A percentile compares a stretch with the other conserved stretches of the same genome.
Evolutionary conservation across 2,888 invertebrate species (phyloP).

Genomic region (Autographa pulchrina): DNA sequence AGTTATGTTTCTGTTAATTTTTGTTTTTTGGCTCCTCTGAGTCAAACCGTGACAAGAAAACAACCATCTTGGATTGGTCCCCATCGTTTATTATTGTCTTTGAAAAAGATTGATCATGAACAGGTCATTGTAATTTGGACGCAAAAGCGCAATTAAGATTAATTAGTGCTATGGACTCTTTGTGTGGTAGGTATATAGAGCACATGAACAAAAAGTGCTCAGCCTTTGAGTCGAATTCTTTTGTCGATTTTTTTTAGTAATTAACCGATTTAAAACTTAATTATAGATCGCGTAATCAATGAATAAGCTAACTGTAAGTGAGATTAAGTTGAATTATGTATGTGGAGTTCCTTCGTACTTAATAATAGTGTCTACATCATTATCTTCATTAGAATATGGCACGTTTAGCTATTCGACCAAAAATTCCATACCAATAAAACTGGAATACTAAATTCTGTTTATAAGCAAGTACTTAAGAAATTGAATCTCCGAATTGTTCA

Average conservation of each 20-base stretch:
- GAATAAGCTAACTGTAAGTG: neutral
- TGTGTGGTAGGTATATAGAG: conserved; percentile 33
- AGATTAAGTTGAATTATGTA: neutral
- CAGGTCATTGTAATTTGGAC: conserved; percentile 57
- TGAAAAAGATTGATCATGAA: conserved; percentile 19
- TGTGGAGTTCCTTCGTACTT: neutral
- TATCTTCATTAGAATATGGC: neutral
- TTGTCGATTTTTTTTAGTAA: conserved; percentile 3
- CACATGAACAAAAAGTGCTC: conserved; percentile 3
- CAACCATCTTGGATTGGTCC: conserved; percentile 59
- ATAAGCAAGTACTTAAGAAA: too few species aligned
- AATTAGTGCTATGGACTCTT: conserved; percentile 67
- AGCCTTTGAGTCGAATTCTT: neutral
- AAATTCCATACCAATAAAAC: too few species aligned
- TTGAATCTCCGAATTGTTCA: too few species aligned
- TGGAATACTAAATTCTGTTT: too few species aligned
- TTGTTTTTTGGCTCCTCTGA: conserved; percentile 57
- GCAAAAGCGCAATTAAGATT: conserved; percentile 75
- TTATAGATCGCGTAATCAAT: neutral
- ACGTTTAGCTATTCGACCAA: neutral
- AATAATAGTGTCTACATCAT: neutral
- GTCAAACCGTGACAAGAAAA: conserved; percentile 71
- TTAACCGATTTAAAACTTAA: conserved; percentile 3
- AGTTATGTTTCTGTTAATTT: conserved; percentile 23
- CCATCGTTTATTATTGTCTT: conserved; percentile 43